A percentile compares a stretch with the other conserved stretches of the same genome.
phyloP scores from a whole-genome alignment of 37 sponge, comb jelly and placozoan genomes.

The Beroe ovata region DNA sequence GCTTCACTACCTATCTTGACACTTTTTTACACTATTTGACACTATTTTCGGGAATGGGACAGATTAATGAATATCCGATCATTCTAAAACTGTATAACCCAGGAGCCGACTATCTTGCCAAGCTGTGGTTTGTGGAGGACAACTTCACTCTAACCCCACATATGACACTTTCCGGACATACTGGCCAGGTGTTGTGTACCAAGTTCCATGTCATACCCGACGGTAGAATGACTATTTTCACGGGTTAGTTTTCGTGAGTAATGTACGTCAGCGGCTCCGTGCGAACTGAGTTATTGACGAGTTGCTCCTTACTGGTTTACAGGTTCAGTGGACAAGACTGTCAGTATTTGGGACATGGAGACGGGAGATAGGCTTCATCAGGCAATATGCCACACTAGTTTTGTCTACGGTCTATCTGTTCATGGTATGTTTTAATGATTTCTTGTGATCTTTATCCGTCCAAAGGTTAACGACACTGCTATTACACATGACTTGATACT shows the following conservation, averaged over 20 bases:
- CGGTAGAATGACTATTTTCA: not conserved
- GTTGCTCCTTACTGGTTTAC: too few relatives aligned
- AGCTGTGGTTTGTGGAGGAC: constrained; percentile 8
- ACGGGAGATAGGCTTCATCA: constrained; percentile 15
- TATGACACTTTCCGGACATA: not conserved
- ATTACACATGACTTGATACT: too few relatives aligned
- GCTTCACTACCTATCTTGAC: too few relatives aligned
- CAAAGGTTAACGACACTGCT: too few relatives aligned
- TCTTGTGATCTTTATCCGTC: too few relatives aligned
- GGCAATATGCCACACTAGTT: constrained; percentile 21
- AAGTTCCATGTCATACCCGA: not conserved
- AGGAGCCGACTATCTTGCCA: constrained; percentile 14
- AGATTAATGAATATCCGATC: too few relatives aligned
- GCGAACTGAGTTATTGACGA: too few relatives aligned
- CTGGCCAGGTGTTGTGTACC: constrained; percentile 9
- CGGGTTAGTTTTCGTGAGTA: too few relatives aligned
- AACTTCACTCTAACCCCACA: not conserved
- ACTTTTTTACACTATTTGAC: too few relatives aligned
- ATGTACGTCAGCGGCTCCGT: too few relatives aligned
- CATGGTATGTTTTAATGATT: constrained; percentile 1
- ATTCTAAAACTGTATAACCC: too few relatives aligned
- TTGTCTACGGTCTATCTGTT: not conserved
- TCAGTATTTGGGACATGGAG: constrained; percentile 1
- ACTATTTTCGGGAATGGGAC: too few relatives aligned
- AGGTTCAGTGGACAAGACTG: constrained; percentile 31